Base-by-base conservation (phyloP, 2,888 invertebrate genomes). In the Achlya flavicornis region DNA sequence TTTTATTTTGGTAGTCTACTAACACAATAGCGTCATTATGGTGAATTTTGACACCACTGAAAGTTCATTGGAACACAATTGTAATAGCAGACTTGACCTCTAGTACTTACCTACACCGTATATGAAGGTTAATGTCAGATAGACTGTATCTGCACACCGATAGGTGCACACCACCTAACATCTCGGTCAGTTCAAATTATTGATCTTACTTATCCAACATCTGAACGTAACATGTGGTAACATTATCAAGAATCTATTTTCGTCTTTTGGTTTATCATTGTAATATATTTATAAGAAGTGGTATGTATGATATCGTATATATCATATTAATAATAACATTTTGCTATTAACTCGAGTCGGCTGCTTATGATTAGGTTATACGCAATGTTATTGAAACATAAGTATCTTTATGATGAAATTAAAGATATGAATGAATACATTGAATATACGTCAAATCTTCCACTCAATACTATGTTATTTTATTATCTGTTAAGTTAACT, bases 241-340 rank as follows among this genome's bases (percentile, higher is more conserved):
- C n/a, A 46, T 46, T n/a, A n/a, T 46, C 53, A 19, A n/a, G 10
- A 19, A 19, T 53, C 53, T 53, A 53, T 53, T 53, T 48, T 48
- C n/a, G 48, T 48, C 48, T 48, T 53, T 8, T 19, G 16, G 16
- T 53, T 53, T 53, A 53, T 53, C 53, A 53, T 19, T 19, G 19
- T 53, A n/a, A 19, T 16, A 19, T 46, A 46, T 14, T 46, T 46
- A 46, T 46, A 46, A 14, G 3, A 14, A 14, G 14, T 14, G 16
- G 10, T 48, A 48, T 8, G 16, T 8, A 10, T 10, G 10, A 7
- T 7, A 3, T 3, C 10, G 7, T 6, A 19, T 19, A 19, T 53
- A 53, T 53, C 53, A 53, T 19, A 53, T 7, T 53, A 19, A 19
- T 53, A 53, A 53, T 46, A 19, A 53, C 19, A 19, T 53, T 53